Evolutionary conservation across 2,888 invertebrate genomes (phyloP), one percentile per base, ranked within the genome.

Genomic region (Ernsta delagoae): DNA sequence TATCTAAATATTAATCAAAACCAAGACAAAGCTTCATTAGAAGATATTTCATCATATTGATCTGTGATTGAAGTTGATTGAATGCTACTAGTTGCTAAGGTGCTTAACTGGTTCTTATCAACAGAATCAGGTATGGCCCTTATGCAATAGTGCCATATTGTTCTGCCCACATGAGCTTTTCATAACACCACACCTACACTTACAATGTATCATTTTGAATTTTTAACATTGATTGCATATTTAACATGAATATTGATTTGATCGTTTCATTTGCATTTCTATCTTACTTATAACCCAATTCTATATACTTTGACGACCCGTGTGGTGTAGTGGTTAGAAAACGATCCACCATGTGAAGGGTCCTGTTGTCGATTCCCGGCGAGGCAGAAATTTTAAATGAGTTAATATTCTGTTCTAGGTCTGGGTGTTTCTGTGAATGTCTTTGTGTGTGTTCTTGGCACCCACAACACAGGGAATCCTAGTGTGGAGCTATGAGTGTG

Each of bases 151-250:
- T 66, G 71, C 69, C 71, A 80, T 75, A 85, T 84, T 87, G 84
- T 85, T 82, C 84, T 74, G 71, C 87, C 88, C 82, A 89, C 89
- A 80, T 75, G 39, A 62, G 48, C 73, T 77, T 79, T 80, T 78
- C 80, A 83, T 75, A 81, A 76, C 74, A 72, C 70, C 73, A 77
- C 76, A 78, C 78, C 72, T 73, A 43, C 43, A 43, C 43, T 66
- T 41, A 56, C 59, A 24, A 61, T 65, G 65, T 73, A 75, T 75
- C 71, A 73, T 74, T 74, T 71, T 73, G 74, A 74, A 70, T 75
- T 72, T 72, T 75, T 75, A 67, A 57, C n/a, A 64, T 69, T 70
- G 59, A 31, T 66, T 48, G 41, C 53, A 16, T 7, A 50, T 53
- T 59, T 59, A 31, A 50, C 50, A 48, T 65, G 57, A 59, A 39